Percentiles rank a stretch among this genome's conserved stretches.
phyloP scores from a whole-genome alignment of 1,140 invertebrate species.

The Agraylea sexmaculata region DNA sequence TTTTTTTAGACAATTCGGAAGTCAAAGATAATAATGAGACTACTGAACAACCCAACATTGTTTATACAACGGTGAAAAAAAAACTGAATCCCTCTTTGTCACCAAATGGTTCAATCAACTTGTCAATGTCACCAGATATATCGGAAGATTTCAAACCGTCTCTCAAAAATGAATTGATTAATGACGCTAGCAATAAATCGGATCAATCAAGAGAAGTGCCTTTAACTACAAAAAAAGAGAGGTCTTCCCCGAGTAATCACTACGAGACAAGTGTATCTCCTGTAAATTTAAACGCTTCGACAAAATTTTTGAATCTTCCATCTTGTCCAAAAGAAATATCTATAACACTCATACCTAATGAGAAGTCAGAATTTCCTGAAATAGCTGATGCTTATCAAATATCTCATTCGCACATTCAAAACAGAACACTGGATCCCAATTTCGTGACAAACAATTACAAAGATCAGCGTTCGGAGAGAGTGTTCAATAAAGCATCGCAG shows the following conservation, averaged over 20 bases:
- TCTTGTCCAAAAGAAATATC: no score
- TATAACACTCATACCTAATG: slow-evolving; percentile 2
- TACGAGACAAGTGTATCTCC: slow-evolving; percentile 21
- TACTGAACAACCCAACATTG: slow-evolving; percentile 14
- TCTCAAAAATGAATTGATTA: slow-evolving; percentile 4
- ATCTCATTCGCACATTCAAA: slow-evolving; percentile 9
- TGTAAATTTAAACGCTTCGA: slow-evolving; percentile 16
- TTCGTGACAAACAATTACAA: slow-evolving; percentile 11
- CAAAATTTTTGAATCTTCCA: no score
- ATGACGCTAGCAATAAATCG: neutral
- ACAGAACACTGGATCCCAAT: slow-evolving; percentile 6
- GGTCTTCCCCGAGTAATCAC: slow-evolving; percentile 14
- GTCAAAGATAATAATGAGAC: slow-evolving; percentile 9
- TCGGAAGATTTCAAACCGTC: slow-evolving; percentile 16
- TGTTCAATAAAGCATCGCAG: slow-evolving; percentile 15
- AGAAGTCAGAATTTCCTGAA: slow-evolving; percentile 8
- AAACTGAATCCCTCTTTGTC: slow-evolving; percentile 9
- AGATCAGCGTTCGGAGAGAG: slow-evolving; percentile 11
- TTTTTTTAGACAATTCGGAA: slow-evolving; percentile 10
- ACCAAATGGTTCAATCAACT: slow-evolving; percentile 13
- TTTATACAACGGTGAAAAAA: slow-evolving; percentile 17
- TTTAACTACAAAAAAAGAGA: slow-evolving; percentile 14
- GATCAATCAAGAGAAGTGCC: neutral
- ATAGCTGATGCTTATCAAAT: slow-evolving; percentile 6
- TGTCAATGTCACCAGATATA: slow-evolving; percentile 13